Base-by-base conservation (phyloP, 2,888 invertebrate genomes). In the Catocala sponsa region DNA sequence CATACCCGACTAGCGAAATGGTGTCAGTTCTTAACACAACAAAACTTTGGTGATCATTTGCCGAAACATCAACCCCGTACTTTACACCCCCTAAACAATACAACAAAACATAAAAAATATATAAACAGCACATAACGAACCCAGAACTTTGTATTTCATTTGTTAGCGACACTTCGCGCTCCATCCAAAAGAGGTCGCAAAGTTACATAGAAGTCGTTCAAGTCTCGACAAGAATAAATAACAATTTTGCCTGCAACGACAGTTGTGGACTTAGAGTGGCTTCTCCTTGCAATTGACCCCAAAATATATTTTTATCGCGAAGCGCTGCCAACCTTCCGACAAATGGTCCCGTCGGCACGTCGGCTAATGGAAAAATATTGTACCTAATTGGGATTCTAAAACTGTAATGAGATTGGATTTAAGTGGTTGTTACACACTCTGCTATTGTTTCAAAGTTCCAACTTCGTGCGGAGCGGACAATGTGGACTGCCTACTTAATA, bases 341-440 rank as follows among this genome's bases (percentile, higher is more conserved):
- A 55, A 66, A 58, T 58, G 56, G 59, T 55, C 60, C 59, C 53
- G 44, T 65, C 60, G 57, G 54, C 65, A 63, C 48, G 63, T 25
- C 38, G 32, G 43, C 67, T 78, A 78, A 78, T 76, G 68, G 70
- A 76, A 67, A 78, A 72, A 69, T 72, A 76, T 68, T 60, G 67
- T 65, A 67, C 62, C 63, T 76, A 79, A 76, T 79, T 73, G 65
- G 41, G 61, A 73, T 78, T 73, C 70, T 60, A 67, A 70, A 68
- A 64, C 64, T 61, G 64, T 72, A 64, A 71, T 71, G 55, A 65
- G 57, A 67, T 67, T 54, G 44, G 62, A 73, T 70, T 73, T 65
- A 38, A 38, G 35, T 38, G 35, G 35, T 38, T 48, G 52, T 13
- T 63, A 51, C 57, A 15, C 48, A 54, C 41, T 47, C 58, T 38